Base-by-base conservation (phyloP, 2,797 vertebrate genomes). In the Artibeus lituratus region DNA sequence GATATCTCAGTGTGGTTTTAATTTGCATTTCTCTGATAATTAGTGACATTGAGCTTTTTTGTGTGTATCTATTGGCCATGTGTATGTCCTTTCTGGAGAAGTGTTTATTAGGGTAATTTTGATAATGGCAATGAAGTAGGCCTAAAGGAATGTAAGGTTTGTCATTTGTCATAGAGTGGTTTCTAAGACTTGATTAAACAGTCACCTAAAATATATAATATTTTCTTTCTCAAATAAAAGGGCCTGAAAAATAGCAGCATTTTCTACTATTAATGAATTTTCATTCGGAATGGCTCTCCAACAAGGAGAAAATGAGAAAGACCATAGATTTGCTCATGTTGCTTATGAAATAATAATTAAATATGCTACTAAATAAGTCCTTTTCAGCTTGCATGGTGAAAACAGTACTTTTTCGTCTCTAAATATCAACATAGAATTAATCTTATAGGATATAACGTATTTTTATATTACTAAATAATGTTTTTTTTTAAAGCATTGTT, bases 221-320 rank as follows among this genome's bases (percentile, higher is more conserved):
- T 90, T 90, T 87, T 77, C n/a, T 67, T 59, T 42, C 9, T 91
- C 7, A 57, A 74, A 65, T 39, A 49, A 82, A 78, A 87, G 21
- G 67, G 19, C 44, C 29, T 83, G 62, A 90, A 93, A 74, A 94
- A 76, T 59, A 86, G 35, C 3, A 62, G 42, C 32, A 74, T 65
- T 88, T 93, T 81, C 35, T 11, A 35, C 22, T 81, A 88, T 81
- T 73, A 84, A 37, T 91, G 47, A 44, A 72, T 90, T 90, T 92
- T 22, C 14, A 12, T 88, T 89, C 80, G 72, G 44, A 92, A 57
- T 76, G 35, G 74, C 59, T 42, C 15, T 86, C 15, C 29, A 86
- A 57, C n/a, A 77, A 84, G 35, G 49, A 94, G 70, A 84, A 78
- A 96, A 90, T 78, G 91, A 72, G 80, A 82, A 94, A 89, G 49